Evolutionary conservation across 2,888 invertebrate genomes (phyloP).

Genomic region (Heliconius ethilla): DNA sequence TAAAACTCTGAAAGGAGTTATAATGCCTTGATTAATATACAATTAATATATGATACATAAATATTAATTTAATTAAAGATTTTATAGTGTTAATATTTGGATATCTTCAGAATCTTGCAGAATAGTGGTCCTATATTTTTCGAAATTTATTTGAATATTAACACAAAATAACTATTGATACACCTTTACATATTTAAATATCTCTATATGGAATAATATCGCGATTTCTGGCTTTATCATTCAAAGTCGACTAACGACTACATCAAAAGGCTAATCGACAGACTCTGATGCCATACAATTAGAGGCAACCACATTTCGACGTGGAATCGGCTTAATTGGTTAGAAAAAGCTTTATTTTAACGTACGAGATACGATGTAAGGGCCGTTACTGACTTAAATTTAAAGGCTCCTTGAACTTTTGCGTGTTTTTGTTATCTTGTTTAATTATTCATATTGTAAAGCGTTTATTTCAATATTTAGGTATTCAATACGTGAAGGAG

Average conservation of each 20-base stretch:
- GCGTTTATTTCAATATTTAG: background rate
- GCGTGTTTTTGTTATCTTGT: background rate
- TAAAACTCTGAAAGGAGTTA: no score
- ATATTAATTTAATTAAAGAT: no score
- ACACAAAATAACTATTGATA: background rate
- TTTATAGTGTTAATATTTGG: no score
- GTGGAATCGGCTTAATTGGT: slow-evolving; percentile 3
- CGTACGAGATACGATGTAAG: background rate
- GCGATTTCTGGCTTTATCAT: background rate
- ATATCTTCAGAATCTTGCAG: no score
- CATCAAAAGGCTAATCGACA: slow-evolving; percentile 18
- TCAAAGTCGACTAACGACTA: slow-evolving; percentile 11
- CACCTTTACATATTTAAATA: background rate
- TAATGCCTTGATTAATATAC: no score
- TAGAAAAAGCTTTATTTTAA: slow-evolving; percentile 12
- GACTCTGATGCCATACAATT: slow-evolving; percentile 7
- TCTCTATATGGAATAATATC: background rate
- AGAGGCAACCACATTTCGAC: slow-evolving; percentile 6
- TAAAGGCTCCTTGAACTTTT: background rate
- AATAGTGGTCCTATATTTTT: no score
- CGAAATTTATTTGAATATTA: no score
- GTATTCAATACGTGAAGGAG: no score
- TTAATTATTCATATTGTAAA: background rate
- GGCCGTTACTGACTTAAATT: background rate
- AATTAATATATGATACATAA: no score